Base-by-base conservation (phyloP, 2,797 vertebrate genomes). In the Menidia menidia region DNA sequence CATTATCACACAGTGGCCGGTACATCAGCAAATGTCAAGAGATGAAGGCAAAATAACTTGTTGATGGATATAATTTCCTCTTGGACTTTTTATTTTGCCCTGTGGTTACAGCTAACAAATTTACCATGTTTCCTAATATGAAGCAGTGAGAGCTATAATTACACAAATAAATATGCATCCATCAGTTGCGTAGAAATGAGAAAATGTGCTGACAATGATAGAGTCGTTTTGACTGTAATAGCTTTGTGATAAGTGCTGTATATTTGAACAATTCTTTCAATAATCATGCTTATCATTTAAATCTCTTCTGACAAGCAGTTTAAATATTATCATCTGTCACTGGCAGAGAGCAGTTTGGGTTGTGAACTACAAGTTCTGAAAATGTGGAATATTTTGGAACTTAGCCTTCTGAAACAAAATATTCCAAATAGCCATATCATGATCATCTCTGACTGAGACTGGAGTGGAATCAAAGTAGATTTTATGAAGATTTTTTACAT, bases 1-100 rank as follows among this genome's bases (percentile, higher is more conserved):
- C 76, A 90, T 92, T 91, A 88, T 87, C 82, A 80, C 80, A 81
- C 68, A 75, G 83, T 71, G 69, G 78, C 78, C 85, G 82, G 87
- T 89, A 84, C 80, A 88, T 87, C 83, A 88, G 77, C 68, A 81
- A 82, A 77, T 87, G 79, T 73, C 82, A 55, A 13, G 63, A 81
- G 81, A 87, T 85, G 83, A 85, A 87, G 78, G 87, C 65, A 85
- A 87, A 87, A 89, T 81, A 68, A 81, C 81, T 77, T 64, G 64
- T 71, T 89, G 89, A 89, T 81, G 86, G 79, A 91, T 89, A 82
- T 82, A 66, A 68, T 73, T 73, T 88, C 75, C 75, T 71, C 47
- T 42, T 18, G 6, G 72, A 85, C 77, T 71, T 70, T 76, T 73
- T 80, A 83, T 73, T 80, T 75, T 72, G 83, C 78, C 85, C 81